Conservation (phyloP, 1,140 invertebrate genomes). For the Anoplophora glabripennis region DNA sequence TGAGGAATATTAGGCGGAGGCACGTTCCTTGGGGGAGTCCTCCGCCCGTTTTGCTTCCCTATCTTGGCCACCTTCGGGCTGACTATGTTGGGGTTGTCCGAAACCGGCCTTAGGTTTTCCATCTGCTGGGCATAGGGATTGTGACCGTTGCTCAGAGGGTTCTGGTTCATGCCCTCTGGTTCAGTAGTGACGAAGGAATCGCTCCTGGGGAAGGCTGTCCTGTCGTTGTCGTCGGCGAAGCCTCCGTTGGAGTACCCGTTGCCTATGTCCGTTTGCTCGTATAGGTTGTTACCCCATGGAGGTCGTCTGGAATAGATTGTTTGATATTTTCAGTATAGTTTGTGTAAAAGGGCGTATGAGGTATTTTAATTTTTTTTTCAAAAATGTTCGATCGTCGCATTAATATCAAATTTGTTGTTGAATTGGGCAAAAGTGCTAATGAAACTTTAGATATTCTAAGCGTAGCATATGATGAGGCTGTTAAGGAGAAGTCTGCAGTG, state of each 20-base stretch:
- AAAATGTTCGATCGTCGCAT: too few relatives aligned
- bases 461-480: too few relatives aligned
- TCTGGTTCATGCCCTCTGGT: not conserved
- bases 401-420: too few relatives aligned
- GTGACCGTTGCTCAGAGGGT: not conserved
- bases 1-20: not conserved
- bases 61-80: slow-evolving; percentile 20
- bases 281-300: not conserved
- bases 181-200: too few relatives aligned
- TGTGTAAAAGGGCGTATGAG: too few relatives aligned
- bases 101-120: not conserved
- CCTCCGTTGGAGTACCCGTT: not conserved
- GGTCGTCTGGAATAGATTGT: too few relatives aligned
- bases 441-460: too few relatives aligned
- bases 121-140: not conserved
- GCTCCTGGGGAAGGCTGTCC: too few relatives aligned
- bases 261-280: slow-evolving; percentile 10
- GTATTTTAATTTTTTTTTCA: too few relatives aligned
- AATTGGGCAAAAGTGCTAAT: too few relatives aligned
- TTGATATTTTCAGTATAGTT: too few relatives aligned
- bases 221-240: not conserved
- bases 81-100: not conserved
- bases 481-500: too few relatives aligned
- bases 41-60: slow-evolving; percentile 11
- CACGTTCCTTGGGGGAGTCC: slow-evolving; percentile 18